Evolutionary conservation across 2,797 vertebrate genomes (phyloP).

Genomic region (Syngnathus rostellatus): DNA sequence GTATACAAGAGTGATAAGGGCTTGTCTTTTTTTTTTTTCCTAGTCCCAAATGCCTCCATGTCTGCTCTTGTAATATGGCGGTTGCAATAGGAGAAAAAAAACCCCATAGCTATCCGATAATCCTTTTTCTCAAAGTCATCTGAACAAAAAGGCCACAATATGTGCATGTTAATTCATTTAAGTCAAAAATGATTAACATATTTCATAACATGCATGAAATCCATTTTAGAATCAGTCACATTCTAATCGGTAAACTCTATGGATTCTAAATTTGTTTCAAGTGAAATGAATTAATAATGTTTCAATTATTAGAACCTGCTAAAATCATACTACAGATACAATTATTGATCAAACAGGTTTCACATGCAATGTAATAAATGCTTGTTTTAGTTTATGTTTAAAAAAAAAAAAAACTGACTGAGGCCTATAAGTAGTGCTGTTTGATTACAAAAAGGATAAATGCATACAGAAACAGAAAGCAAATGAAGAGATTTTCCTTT

Average conservation of each 20-base stretch:
- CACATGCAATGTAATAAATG: neutral
- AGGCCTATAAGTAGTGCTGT: conserved; percentile 47
- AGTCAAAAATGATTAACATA: conserved; percentile 13
- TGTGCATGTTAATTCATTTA: conserved; percentile 8
- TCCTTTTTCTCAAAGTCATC: conserved; percentile 34
- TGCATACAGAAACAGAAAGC: neutral
- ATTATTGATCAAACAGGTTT: neutral
- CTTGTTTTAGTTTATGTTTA: neutral
- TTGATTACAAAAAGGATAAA: neutral
- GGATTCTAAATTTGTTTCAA: neutral
- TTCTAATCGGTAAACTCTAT: neutral
- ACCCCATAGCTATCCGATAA: conserved; percentile 48
- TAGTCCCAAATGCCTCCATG: conserved; percentile 68
- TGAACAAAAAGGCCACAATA: conserved; percentile 14
- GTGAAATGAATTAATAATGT: neutral
- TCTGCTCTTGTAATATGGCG: conserved; percentile 74
- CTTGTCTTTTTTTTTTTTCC: conserved; percentile 45
- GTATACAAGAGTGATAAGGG: conserved; percentile 53
- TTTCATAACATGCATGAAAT: neutral
- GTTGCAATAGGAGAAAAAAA: conserved; percentile 59
- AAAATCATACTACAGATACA: conserved; percentile 19
- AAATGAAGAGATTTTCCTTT: conserved; percentile 18
- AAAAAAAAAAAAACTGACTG: conserved; percentile 32
- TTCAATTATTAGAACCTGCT: neutral
- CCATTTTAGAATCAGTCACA: neutral